Evolutionary conservation across 2,113 vertebrate genomes (phyloP).

Genomic region (Piprites chloris): DNA sequence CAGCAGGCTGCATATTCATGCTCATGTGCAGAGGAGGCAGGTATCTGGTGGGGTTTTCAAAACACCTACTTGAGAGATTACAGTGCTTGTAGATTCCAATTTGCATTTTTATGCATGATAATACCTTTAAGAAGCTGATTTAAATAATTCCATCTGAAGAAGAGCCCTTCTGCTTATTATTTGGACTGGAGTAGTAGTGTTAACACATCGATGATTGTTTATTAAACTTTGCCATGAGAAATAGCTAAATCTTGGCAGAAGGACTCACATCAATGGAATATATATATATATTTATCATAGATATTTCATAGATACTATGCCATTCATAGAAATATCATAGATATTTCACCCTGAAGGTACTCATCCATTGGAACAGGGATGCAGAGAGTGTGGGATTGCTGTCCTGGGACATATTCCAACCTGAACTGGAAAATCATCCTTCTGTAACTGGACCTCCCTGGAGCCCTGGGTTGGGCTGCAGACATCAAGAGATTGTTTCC

Average conservation of each 20-base stretch:
- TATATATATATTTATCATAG: no score
- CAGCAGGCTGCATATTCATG: background rate
- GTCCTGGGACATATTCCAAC: background rate
- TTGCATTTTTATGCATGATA: background rate
- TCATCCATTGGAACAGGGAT: background rate
- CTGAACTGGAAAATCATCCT: background rate
- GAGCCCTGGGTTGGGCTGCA: background rate
- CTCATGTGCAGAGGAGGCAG: background rate
- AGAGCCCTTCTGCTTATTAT: background rate
- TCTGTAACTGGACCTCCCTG: background rate
- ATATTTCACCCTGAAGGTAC: background rate
- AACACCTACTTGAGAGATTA: background rate
- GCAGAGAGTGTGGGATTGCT: background rate
- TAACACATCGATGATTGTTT: background rate
- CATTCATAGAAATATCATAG: no score
- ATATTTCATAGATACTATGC: no score
- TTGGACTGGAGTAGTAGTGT: background rate
- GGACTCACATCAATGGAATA: background rate
- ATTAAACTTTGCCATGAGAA: background rate
- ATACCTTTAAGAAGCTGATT: background rate
- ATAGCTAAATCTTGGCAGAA: background rate
- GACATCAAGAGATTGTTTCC: background rate
- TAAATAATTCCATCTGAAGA: background rate
- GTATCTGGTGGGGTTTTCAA: background rate
- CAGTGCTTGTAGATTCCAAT: background rate